Percentiles rank a stretch among this genome's conserved stretches.
These are phyloP conservation scores for Dryas iulia DNA, from an alignment of 1,140 invertebrate species.

Conservation along the genomic window DNA sequence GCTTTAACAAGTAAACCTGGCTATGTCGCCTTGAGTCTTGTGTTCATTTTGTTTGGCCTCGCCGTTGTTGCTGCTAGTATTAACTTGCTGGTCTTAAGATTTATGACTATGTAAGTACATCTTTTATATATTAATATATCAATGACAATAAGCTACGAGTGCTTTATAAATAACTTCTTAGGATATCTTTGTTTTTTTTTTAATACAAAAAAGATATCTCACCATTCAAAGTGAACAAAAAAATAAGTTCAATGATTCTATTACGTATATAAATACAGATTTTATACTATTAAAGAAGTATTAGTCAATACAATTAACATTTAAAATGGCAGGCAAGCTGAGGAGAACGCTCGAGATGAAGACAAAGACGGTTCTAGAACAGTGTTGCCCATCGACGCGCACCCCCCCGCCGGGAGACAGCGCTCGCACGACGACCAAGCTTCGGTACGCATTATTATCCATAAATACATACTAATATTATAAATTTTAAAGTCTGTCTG, in stretches of 20 bases:
- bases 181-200: too few species aligned
- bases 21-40: slow-evolving; percentile 97
- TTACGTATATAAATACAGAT: too few species aligned
- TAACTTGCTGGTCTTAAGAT: slow-evolving; percentile 97
- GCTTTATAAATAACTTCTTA: too few species aligned
- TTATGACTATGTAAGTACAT: slow-evolving; percentile 95
- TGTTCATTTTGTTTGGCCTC: slow-evolving; percentile 98
- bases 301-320: too few species aligned
- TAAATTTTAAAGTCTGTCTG: too few species aligned
- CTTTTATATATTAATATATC: too few species aligned
- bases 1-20: slow-evolving; percentile 95
- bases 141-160: too few species aligned
- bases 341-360: slow-evolving; percentile 67
- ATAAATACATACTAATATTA: not conserved
- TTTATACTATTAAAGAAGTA: too few species aligned
- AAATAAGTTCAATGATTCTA: too few species aligned
- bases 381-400: slow-evolving; percentile 53
- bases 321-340: slow-evolving; percentile 59
- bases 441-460: slow-evolving; percentile 47
- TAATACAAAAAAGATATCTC: too few species aligned
- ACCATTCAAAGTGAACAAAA: too few species aligned
- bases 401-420: slow-evolving; percentile 40
- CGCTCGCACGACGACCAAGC: slow-evolving; percentile 67
- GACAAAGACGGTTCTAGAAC: slow-evolving; percentile 64
- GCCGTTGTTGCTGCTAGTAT: slow-evolving; percentile 99